A percentile compares a stretch with the other conserved stretches of the same genome.
Conservation (phyloP, 2,113 vertebrate genomes). For the Machaerirhynchus nigripectus region DNA sequence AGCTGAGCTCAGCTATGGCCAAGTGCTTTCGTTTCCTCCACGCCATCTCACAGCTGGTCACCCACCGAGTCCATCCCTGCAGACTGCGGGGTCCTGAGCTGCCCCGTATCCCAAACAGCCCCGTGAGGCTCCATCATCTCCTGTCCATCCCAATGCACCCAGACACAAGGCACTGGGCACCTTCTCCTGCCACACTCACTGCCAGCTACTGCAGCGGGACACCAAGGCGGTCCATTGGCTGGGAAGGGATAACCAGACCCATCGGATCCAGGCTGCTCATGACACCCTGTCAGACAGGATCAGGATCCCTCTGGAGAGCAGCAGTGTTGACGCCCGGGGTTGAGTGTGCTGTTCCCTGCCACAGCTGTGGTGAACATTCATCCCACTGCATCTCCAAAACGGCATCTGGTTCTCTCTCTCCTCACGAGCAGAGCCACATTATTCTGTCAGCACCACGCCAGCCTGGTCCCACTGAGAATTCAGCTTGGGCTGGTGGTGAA, state of each 20-base stretch:
- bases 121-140: accelerated
- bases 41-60: not conserved
- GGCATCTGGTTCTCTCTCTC: not conserved
- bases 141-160: not conserved
- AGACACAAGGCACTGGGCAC: accelerated
- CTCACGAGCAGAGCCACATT: accelerated
- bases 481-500: not conserved
- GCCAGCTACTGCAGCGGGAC: accelerated
- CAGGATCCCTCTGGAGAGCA: not conserved
- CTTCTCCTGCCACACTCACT: not conserved
- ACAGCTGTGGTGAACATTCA: accelerated
- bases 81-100: accelerated
- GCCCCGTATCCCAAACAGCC: accelerated
- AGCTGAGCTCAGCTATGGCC: not conserved
- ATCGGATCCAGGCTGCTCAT: accelerated
- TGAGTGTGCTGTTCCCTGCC: not conserved
- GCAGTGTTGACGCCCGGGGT: accelerated
- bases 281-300: not conserved
- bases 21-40: not conserved
- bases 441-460: not conserved
- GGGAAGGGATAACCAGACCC: not conserved
- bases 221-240: not conserved
- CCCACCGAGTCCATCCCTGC: not conserved
- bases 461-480: not conserved
- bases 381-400: not conserved